These are phyloP conservation scores for Anser brachyrhynchus DNA, from an alignment of 2,113 vertebrate species.

Conservation along the genomic window DNA sequence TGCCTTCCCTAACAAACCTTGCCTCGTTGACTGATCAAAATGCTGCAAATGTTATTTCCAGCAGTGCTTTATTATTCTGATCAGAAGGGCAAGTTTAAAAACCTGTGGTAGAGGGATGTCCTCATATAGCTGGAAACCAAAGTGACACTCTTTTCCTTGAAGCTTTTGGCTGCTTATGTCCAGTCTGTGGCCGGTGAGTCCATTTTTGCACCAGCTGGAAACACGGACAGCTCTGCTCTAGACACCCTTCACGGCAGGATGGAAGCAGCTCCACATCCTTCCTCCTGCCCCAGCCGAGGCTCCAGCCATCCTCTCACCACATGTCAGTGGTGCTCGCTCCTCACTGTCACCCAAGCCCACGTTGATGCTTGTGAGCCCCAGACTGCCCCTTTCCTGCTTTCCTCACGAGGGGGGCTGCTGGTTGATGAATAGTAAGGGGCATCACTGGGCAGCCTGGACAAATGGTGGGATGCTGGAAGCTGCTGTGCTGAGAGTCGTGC, in stretches of 20 bases:
- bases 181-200: background rate
- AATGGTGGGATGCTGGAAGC: accelerated
- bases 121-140: background rate
- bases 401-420: background rate
- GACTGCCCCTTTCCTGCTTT: background rate
- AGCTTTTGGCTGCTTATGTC: background rate
- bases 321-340: background rate
- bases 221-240: accelerated
- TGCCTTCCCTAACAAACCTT: background rate
- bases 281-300: background rate
- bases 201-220: background rate
- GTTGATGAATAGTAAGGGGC: background rate
- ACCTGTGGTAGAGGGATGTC: background rate
- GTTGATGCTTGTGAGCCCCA: background rate
- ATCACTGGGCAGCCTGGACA: accelerated
- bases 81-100: background rate
- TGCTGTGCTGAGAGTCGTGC: background rate
- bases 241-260: accelerated
- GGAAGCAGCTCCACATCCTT: background rate
- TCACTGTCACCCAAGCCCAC: background rate
- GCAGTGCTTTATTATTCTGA: background rate
- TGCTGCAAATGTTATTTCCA: background rate
- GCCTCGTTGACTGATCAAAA: background rate
- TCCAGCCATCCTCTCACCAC: background rate
- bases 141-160: background rate